Percentiles rank a stretch among this genome's conserved stretches.
phyloP scores from a whole-genome alignment of 2,797 vertebrate genomes.

The Triplophysa bombifrons region DNA sequence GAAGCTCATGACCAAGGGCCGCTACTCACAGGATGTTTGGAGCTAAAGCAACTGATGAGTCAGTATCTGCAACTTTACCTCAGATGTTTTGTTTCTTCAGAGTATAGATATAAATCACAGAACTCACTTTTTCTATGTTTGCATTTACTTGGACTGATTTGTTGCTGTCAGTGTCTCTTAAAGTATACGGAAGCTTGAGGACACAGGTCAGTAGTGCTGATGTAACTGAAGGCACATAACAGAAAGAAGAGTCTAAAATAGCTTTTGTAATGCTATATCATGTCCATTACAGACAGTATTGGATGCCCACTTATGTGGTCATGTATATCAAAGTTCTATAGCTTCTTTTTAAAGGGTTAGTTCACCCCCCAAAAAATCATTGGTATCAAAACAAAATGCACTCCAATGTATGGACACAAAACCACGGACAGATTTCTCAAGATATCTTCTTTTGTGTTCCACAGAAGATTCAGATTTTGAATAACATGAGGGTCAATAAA shows the following conservation, averaged over 20 bases:
- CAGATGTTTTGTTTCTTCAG: not conserved
- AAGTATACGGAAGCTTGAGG: not conserved
- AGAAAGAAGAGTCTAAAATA: not conserved
- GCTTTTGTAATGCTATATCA: not conserved
- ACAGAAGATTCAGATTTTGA: too few relatives aligned
- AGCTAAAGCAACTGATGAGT: conserved; percentile 70
- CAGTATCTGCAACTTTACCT: conserved; percentile 22
- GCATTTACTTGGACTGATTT: conserved; percentile 7
- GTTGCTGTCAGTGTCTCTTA: not conserved
- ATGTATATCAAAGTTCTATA: conserved; percentile 3
- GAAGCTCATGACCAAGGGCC: conserved; percentile 88
- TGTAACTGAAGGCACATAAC: not conserved
- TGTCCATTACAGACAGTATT: not conserved
- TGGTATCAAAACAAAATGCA: too few relatives aligned
- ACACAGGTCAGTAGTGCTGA: not conserved
- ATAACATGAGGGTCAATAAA: too few relatives aligned
- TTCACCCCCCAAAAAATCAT: too few relatives aligned
- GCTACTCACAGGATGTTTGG: conserved; percentile 86
- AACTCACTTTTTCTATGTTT: not conserved
- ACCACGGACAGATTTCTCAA: too few relatives aligned
- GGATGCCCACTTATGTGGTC: not conserved
- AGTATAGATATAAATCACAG: not conserved
- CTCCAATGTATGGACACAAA: too few relatives aligned
- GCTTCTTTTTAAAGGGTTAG: not conserved
- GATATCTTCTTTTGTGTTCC: too few relatives aligned